Percentiles rank a stretch among this genome's conserved stretches.
phyloP scores from a whole-genome alignment of 2,888 invertebrate genomes.

The Ormyrus labotus region DNA sequence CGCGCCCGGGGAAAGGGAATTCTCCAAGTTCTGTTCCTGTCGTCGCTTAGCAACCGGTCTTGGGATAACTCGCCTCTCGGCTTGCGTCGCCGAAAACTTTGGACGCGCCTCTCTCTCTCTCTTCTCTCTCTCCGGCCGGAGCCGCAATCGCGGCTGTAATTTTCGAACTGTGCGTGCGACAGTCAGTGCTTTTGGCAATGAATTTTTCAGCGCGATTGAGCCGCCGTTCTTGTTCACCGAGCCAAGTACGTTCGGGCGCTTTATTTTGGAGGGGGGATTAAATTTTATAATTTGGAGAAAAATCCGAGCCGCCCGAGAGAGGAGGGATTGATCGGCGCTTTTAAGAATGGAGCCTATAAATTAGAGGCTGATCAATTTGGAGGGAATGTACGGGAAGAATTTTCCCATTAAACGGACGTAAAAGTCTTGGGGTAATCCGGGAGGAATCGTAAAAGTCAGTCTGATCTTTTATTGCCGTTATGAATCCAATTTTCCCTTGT shows the following conservation, averaged over 20 bases:
- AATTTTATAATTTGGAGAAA: no score
- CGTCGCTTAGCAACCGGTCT: slow-evolving; percentile 46
- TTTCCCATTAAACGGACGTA: no score
- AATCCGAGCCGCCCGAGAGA: no score
- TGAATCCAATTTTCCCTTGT: no score
- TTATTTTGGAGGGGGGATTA: not conserved
- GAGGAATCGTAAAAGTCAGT: no score
- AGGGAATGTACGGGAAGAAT: no score
- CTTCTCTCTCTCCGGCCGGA: not conserved
- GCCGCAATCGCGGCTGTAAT: slow-evolving; percentile 13
- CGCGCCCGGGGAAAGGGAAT: not conserved
- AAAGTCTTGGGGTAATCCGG: no score
- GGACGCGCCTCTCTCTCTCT: not conserved
- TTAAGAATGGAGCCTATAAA: no score
- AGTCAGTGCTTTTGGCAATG: not conserved
- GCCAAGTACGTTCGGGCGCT: not conserved
- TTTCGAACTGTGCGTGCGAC: slow-evolving; percentile 9
- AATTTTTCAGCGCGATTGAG: slow-evolving; percentile 27
- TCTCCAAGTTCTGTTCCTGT: slow-evolving; percentile 33
- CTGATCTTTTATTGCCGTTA: no score
- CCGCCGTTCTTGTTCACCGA: not conserved
- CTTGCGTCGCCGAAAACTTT: not conserved
- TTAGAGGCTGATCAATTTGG: no score
- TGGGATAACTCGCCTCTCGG: slow-evolving; percentile 20
- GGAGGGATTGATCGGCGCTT: no score